These are phyloP conservation scores for Pteronura brasiliensis DNA, from an alignment of 2,113 vertebrate genomes.

Conservation along the genomic window DNA sequence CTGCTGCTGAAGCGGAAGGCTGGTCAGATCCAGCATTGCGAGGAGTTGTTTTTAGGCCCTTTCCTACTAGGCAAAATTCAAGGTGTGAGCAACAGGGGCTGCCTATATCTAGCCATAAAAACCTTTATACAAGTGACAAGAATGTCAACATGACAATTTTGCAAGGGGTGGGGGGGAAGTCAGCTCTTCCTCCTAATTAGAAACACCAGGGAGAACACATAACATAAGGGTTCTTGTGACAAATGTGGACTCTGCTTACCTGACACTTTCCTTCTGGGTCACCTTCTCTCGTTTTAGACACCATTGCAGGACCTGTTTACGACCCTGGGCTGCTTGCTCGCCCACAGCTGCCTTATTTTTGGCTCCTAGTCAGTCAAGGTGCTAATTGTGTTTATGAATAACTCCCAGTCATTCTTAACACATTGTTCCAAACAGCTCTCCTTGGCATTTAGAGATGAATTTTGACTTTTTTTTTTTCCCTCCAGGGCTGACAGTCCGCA, in stretches of 20 bases:
- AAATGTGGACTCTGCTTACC: neutral
- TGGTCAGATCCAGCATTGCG: neutral
- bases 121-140: neutral
- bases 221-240: neutral
- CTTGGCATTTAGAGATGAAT: neutral
- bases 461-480: neutral
- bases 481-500: neutral
- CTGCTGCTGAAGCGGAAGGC: conserved; percentile 20
- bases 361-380: neutral
- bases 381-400: conserved; percentile 31
- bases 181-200: neutral
- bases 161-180: neutral
- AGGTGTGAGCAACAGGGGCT: neutral
- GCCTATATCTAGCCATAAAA: neutral
- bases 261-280: neutral
- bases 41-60: neutral
- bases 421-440: neutral
- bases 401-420: neutral
- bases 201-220: neutral
- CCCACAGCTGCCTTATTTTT: neutral
- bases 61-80: neutral
- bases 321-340: neutral
- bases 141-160: conserved; percentile 28
- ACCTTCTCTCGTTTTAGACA: neutral
- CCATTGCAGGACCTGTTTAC: neutral